Percentiles rank a stretch among this genome's conserved stretches.
Conservation (phyloP, 2,113 vertebrate species). For the Larimichthys crocea region DNA sequence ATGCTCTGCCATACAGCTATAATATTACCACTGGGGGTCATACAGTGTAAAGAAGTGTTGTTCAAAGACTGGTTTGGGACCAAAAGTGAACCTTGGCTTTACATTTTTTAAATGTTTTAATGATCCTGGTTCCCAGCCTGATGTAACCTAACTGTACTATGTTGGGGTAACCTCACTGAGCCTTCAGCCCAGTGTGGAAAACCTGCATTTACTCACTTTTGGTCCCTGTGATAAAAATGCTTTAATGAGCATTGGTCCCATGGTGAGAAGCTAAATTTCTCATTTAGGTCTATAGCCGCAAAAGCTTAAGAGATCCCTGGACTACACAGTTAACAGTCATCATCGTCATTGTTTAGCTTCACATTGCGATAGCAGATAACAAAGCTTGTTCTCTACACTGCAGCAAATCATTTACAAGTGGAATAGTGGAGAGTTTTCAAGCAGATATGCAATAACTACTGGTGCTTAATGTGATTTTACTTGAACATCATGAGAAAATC, state of each 20-base stretch:
- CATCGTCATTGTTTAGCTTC: constrained; percentile 60
- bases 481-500: constrained; percentile 24
- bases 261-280: constrained; percentile 52
- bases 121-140: constrained; percentile 23
- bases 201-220: constrained; percentile 42
- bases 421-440: constrained; percentile 36
- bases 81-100: constrained; percentile 49
- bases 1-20: constrained; percentile 55
- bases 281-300: constrained; percentile 59
- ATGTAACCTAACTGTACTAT: constrained; percentile 9
- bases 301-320: constrained; percentile 59
- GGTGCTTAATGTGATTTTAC: constrained; percentile 39
- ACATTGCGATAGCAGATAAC: constrained; percentile 65
- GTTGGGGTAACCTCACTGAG: constrained; percentile 26
- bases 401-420: constrained; percentile 53
- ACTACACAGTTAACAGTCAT: constrained; percentile 59
- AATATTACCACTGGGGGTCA: constrained; percentile 68
- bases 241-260: constrained; percentile 67
- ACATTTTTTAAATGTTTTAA: constrained; percentile 54
- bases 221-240: constrained; percentile 49
- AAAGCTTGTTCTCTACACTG: constrained; percentile 39
- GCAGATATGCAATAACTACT: constrained; percentile 15
- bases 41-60: constrained; percentile 47
- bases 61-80: constrained; percentile 60
- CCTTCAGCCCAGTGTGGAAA: constrained; percentile 35